phyloP scores from a whole-genome alignment of 2,888 invertebrate species.

The Xylocampa areola region DNA sequence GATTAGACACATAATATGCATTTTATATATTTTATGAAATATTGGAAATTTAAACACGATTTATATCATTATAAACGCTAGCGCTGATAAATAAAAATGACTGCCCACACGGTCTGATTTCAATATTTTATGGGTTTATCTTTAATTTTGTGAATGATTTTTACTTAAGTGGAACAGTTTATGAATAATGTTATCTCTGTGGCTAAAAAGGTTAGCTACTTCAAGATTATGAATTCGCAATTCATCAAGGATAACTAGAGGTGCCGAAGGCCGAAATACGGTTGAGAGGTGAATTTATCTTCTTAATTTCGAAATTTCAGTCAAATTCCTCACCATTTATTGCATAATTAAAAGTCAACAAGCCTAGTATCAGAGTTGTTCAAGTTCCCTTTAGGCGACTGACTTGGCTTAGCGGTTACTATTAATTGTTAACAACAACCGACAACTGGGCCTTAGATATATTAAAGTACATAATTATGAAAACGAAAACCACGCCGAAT shows the following conservation, averaged over 20 bases:
- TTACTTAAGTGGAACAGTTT: slow-evolving; percentile 42
- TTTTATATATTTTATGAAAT: slow-evolving; percentile 5
- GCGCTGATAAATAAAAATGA: slow-evolving; percentile 36
- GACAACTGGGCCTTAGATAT: too few species aligned
- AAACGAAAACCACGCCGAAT: too few species aligned
- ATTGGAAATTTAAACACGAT: slow-evolving; percentile 15
- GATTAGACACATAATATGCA: slow-evolving; percentile 19
- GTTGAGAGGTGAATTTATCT: too few species aligned
- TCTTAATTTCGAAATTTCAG: too few species aligned
- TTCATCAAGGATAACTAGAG: neutral
- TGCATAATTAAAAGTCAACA: too few species aligned
- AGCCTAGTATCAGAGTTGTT: too few species aligned
- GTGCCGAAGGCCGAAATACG: too few species aligned
- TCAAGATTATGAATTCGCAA: slow-evolving; percentile 4
- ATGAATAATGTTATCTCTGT: slow-evolving; percentile 31
- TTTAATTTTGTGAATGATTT: slow-evolving; percentile 12
- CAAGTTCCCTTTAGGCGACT: too few species aligned
- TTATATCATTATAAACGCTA: slow-evolving; percentile 32
- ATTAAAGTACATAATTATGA: too few species aligned
- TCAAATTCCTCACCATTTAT: too few species aligned
- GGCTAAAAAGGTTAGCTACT: slow-evolving; percentile 33
- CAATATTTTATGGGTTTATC: slow-evolving; percentile 44
- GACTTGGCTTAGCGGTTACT: too few species aligned
- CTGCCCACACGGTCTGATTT: slow-evolving; percentile 47
- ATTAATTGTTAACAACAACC: too few species aligned